Evolutionary conservation across 2,113 vertebrate genomes (phyloP), one percentile per base, ranked within the genome.

Genomic region (Pseudorhombus dupliciocellatus): DNA sequence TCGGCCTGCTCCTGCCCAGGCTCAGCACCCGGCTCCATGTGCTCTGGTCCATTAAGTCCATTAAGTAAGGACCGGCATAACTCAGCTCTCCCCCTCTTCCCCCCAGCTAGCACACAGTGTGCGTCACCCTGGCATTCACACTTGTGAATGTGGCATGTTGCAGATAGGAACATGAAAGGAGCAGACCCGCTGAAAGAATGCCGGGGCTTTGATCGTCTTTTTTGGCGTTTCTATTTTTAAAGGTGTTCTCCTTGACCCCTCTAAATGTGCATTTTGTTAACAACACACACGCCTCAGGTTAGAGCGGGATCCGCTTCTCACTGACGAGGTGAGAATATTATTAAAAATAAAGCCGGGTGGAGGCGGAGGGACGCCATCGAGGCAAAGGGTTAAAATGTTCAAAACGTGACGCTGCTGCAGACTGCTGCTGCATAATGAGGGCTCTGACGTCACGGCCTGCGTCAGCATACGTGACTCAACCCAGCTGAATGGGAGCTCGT

Each of bases 91-190:
- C 22, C 11, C 52, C 4, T 22, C 21, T 7, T 65, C 54, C 10
- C 60, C 58, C 44, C 52, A 37, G 79, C 30, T 56, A 7, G 70
- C 44, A 40, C 54, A 79, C 26, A 55, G 34, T 61, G 30, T 22
- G 83, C 87, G 59, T 82, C 85, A 87, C 65, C 30, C 48, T 51
- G 62, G 48, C 75, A 71, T 80, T 81, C 73, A 83, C 84, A 81
- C 78, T 64, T 74, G 64, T 46, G n/a, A 72, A 64, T 24, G 60
- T 64, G 60, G 51, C 22, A 65, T 22, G 64, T 34, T 79, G 69
- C 61, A 72, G 74, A 70, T 37, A 60, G 59, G 57, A 52, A 60
- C 65, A 77, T 84, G 70, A 89, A 84, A 84, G 73, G 53, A 63
- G 60, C 70, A 60, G 73, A 77, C 60, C 67, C 58, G 63, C 21